Evolutionary conservation across 2,888 invertebrate species (phyloP).

Genomic region (Rotaria socialis): DNA sequence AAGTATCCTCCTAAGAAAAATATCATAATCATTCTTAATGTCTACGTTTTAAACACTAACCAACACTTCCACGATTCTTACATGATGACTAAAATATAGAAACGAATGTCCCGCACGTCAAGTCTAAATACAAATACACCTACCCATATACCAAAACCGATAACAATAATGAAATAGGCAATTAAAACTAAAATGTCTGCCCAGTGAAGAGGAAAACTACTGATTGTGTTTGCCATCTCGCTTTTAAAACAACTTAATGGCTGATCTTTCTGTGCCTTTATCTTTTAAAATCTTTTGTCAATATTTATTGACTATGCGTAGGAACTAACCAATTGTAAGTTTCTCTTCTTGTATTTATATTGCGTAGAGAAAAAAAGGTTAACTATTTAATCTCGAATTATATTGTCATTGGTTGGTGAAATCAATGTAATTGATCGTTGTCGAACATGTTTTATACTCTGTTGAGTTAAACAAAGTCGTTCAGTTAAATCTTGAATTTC

Average conservation of each 20-base stretch:
- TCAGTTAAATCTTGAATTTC: slow-evolving; percentile 58
- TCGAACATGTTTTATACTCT: slow-evolving; percentile 63
- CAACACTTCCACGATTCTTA: slow-evolving; percentile 54
- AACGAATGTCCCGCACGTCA: too few species aligned
- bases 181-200: background rate
- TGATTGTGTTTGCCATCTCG: background rate
- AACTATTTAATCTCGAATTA: background rate
- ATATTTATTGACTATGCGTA: too few species aligned
- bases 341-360: too few species aligned
- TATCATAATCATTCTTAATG: too few species aligned
- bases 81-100: slow-evolving; percentile 54
- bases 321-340: background rate
- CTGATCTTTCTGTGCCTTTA: background rate
- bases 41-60: background rate
- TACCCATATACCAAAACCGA: slow-evolving; percentile 14
- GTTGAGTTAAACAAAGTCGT: slow-evolving; percentile 55
- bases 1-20: slow-evolving; percentile 60
- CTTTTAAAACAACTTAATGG: background rate
- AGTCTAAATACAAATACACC: background rate
- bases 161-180: background rate
- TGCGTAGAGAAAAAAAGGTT: background rate
- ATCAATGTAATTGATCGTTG: background rate
- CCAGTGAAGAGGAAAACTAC: background rate
- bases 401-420: background rate
- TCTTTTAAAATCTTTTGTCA: too few species aligned